Base-by-base conservation (phyloP, 2,797 vertebrate genomes). In the Telmatherina bonti region DNA sequence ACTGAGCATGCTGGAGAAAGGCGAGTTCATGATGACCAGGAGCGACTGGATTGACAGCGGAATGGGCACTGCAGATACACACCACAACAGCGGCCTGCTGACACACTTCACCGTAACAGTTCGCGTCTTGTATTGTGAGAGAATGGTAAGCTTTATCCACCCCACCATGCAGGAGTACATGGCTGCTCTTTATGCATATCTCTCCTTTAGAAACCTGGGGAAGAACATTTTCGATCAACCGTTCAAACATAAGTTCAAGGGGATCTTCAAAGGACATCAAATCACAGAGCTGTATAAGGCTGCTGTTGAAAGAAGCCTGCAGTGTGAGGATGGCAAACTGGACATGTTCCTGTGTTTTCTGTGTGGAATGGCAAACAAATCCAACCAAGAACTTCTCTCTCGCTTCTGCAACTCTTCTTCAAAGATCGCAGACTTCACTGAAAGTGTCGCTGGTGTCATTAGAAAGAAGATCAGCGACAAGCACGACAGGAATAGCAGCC, bases 91-190 rank as follows among this genome's bases (percentile, higher is more conserved):
- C 0, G 93, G 93, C 36, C 74, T 95, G 33, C 91, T 93, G 78
- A 88, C 54, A 0, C 81, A 92, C 27, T 94, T 80, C 68, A 33
- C 76, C 9, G 80, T 54, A 1, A 81, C 79, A 41, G 78, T 81
- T 13, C 66, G 38, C 1, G n/a, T 94, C 29, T 62, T 94, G 75
- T 70, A 67, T 8, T 29, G 78, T 0, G 92, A 94, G 66, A 88
- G 71, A 20, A 63, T 87, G 36, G 6, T 91, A 43, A 87, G 87
- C 73, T 95, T 95, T 7, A 65, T 93, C 65, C 94, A 95, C 73
- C 91, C 92, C 35, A 94, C 92, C 12, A 16, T 95, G 70, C 94
- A 95, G 73, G 94, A 95, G 72, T 94, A 93, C 83, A 55, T 95
- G 20, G 93, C 93, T 5, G 93, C 94, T 31, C 89, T 94, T 10